Percentiles rank a stretch among this genome's conserved stretches.
Conservation (phyloP, 2,113 vertebrate species). For the Cyanoderma ruficeps region DNA sequence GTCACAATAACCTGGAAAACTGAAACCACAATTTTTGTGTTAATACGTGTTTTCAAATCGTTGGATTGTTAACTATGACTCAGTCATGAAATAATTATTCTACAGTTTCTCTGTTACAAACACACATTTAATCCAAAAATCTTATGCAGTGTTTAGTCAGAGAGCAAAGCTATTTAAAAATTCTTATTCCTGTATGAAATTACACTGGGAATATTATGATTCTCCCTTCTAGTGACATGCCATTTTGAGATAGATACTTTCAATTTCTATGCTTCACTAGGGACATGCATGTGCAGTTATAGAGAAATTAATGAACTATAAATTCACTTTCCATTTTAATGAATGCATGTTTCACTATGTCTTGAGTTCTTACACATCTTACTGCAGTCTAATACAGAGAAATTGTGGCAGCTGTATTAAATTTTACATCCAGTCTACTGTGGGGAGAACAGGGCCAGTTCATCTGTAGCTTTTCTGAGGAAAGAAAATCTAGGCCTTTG, state of each 20-base stretch:
- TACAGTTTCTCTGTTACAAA: background rate
- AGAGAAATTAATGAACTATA: background rate
- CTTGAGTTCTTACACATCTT: background rate
- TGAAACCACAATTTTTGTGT: background rate
- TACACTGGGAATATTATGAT: background rate
- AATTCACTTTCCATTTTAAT: background rate
- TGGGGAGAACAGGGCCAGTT: background rate
- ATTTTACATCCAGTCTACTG: background rate
- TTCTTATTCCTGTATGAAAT: background rate
- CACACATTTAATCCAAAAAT: background rate
- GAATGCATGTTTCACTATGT: background rate
- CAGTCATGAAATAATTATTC: background rate
- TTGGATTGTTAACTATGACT: background rate
- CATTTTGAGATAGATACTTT: constrained; percentile 17
- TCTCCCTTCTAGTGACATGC: background rate
- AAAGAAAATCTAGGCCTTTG: background rate
- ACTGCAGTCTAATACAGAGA: background rate
- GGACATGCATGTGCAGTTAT: background rate
- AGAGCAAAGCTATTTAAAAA: background rate
- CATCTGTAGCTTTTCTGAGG: background rate
- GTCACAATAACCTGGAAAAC: background rate
- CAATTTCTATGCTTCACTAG: background rate
- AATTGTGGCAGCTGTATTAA: background rate
- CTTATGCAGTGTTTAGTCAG: background rate
- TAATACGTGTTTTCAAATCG: background rate